Conservation (phyloP, 2,888 invertebrate genomes). For the Drosophila conformis region DNA sequence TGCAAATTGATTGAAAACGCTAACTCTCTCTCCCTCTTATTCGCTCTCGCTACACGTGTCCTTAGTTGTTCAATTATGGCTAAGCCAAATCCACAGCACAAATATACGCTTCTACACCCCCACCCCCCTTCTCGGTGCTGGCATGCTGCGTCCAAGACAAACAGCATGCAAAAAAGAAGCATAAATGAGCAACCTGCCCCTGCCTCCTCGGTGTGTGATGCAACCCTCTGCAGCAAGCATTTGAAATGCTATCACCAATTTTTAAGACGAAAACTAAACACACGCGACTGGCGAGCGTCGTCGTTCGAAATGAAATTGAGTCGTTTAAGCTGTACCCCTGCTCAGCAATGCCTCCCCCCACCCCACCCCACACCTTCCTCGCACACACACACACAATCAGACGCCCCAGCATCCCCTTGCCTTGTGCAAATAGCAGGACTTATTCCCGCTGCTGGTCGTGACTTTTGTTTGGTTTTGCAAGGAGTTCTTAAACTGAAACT, state of each 20-base stretch:
- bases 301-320: constrained; percentile 67
- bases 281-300: constrained; percentile 51
- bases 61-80: constrained; percentile 78
- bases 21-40: constrained; percentile 4
- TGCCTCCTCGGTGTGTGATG: neutral
- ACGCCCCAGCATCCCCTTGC: constrained; percentile 1
- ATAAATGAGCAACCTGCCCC: constrained; percentile 37
- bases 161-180: constrained; percentile 7
- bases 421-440: constrained; percentile 5
- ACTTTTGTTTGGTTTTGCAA: neutral
- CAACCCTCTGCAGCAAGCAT: constrained; percentile 16
- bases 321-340: constrained; percentile 43
- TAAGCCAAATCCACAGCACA: constrained; percentile 81
- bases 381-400: neutral
- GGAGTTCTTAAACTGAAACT: neutral
- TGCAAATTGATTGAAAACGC: constrained; percentile 60
- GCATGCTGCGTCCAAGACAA: constrained; percentile 6
- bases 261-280: constrained; percentile 70
- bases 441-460: neutral
- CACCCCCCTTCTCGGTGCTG: neutral
- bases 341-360: neutral
- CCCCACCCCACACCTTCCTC: neutral
- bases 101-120: constrained; percentile 43
- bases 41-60: constrained; percentile 73
- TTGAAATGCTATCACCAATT: constrained; percentile 46